phyloP scores from a whole-genome alignment of 2,113 vertebrate species.

The Cebidichthys violaceus region DNA sequence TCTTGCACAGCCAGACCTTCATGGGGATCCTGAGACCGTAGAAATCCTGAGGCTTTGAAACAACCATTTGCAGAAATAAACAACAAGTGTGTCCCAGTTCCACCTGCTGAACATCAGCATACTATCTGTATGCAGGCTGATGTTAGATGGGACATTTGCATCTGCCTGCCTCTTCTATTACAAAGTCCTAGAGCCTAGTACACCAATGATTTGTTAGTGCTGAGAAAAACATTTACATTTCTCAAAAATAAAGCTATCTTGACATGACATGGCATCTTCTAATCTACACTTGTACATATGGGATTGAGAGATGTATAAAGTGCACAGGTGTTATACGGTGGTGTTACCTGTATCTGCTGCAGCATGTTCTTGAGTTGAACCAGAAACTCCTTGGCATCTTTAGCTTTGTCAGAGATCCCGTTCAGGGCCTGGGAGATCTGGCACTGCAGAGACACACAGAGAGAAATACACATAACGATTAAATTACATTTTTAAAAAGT shows the following conservation, averaged over 20 bases:
- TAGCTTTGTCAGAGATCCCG: conserved; percentile 96
- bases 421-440: conserved; percentile 97
- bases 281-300: not conserved
- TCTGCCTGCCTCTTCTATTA: no score
- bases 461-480: not conserved
- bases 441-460: conserved; percentile 82
- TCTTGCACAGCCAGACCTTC: conserved; percentile 7
- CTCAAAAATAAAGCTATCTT: not conserved
- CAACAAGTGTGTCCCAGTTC: not conserved
- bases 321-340: not conserved
- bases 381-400: conserved; percentile 98
- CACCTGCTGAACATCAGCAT: not conserved
- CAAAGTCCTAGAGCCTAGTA: not conserved
- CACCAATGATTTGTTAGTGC: not conserved
- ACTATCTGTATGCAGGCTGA: not conserved
- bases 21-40: not conserved
- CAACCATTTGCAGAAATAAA: not conserved
- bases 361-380: conserved; percentile 96
- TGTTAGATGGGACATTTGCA: not conserved
- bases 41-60: not conserved
- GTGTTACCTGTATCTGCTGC: conserved; percentile 95
- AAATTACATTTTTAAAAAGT: not conserved
- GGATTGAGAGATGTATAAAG: not conserved
- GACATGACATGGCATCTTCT: not conserved
- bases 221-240: not conserved